A percentile compares a stretch with the other conserved stretches of the same genome.
phyloP scores from a whole-genome alignment of 2,888 invertebrate species.

The Rhamnusium bicolor region DNA sequence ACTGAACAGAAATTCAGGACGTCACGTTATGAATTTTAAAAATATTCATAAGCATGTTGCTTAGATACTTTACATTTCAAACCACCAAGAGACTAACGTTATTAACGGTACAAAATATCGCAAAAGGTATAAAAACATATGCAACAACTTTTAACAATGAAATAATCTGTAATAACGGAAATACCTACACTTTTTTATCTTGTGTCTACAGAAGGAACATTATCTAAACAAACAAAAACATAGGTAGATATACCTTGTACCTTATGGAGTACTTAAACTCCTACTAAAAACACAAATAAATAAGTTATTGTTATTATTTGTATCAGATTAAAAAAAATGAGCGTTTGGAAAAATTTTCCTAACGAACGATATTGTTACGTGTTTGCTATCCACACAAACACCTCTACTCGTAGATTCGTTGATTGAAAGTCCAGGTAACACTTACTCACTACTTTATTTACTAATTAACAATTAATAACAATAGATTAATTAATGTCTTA shows the following conservation, averaged over 20 bases:
- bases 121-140: slow-evolving; percentile 5
- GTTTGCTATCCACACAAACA: too few relatives aligned
- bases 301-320: background rate
- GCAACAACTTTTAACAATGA: slow-evolving; percentile 9
- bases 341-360: too few relatives aligned
- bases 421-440: too few relatives aligned
- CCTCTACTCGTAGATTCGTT: too few relatives aligned
- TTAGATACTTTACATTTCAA: background rate
- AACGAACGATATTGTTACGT: too few relatives aligned
- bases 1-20: too few relatives aligned
- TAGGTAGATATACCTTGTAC: background rate
- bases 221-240: background rate
- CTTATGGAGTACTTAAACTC: background rate
- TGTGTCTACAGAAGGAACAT: background rate
- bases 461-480: too few relatives aligned
- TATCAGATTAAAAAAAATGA: slow-evolving; percentile 1
- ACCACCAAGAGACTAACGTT: background rate
- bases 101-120: background rate
- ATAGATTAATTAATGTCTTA: too few relatives aligned
- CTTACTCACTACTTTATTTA: too few relatives aligned
- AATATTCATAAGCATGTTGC: background rate
- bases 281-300: background rate
- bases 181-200: slow-evolving; percentile 9
- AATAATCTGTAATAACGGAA: slow-evolving; percentile 1
- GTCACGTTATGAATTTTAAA: background rate